These are phyloP conservation scores for Archivesica marissinica DNA, from an alignment of 1,140 invertebrate genomes.

Conservation along the genomic window DNA sequence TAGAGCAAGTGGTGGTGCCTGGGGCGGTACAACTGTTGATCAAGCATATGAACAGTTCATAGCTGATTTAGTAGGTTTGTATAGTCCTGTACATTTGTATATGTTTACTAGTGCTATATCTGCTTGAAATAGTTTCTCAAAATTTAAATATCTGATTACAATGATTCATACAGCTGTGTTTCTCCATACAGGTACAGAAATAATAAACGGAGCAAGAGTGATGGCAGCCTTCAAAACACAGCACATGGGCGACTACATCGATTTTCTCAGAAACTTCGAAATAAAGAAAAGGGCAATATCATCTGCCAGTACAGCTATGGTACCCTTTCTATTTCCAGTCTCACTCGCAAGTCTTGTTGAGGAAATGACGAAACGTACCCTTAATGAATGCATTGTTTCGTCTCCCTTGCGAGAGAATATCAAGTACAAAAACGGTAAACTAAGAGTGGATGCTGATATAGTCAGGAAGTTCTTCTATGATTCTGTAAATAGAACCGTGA, in stretches of 20 bases:
- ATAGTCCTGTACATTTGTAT: not conserved
- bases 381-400: not conserved
- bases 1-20: constrained; percentile 54
- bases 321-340: not conserved
- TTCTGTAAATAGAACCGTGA: not conserved
- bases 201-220: not conserved
- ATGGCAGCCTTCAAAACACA: not conserved
- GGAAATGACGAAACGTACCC: not conserved
- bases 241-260: constrained; percentile 7
- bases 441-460: not conserved
- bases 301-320: not conserved
- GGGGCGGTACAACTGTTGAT: constrained; percentile 62
- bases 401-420: not conserved
- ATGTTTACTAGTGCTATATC: not conserved
- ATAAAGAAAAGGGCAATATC: not conserved
- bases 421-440: not conserved
- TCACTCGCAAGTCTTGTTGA: not conserved
- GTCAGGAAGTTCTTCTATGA: constrained; percentile 2
- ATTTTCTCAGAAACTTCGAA: constrained; percentile 5
- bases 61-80: not conserved
- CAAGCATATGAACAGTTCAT: not conserved
- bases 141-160: not conserved
- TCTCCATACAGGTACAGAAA: too few species aligned
- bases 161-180: not conserved
- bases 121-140: too few species aligned